Conservation (phyloP, 2,888 invertebrate genomes). For the Scaeva pyrastri region DNA sequence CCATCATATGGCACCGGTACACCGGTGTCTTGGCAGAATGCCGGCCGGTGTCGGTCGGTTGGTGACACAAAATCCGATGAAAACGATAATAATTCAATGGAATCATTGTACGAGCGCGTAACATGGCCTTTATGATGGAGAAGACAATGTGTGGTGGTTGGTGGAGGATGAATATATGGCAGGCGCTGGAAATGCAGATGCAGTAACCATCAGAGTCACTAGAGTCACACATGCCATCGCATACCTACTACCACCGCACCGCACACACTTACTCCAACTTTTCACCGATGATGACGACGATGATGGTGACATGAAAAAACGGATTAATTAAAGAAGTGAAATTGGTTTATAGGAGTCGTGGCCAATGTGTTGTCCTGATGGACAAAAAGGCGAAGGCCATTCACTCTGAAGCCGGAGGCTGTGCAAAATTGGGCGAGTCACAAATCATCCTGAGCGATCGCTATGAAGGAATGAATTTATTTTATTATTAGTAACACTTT, state of each 20-base stretch:
- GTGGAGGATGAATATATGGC: conserved; percentile 56
- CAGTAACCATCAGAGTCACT: too few relatives aligned
- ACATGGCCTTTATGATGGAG: conserved; percentile 55
- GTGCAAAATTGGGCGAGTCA: conserved; percentile 45
- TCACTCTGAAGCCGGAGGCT: conserved; percentile 35
- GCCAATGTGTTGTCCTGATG: background rate
- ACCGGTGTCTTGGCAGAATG: background rate
- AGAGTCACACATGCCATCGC: conserved; percentile 17
- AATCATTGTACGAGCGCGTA: conserved; percentile 50
- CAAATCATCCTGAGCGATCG: conserved; percentile 68
- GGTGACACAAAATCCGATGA: conserved; percentile 66
- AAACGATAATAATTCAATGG: conserved; percentile 70
- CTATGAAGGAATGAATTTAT: conserved; percentile 64
- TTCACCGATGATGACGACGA: too few relatives aligned
- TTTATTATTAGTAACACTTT: conserved; percentile 70
- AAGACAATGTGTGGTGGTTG: too few relatives aligned
- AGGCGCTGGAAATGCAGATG: conserved; percentile 52
- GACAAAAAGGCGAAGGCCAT: background rate
- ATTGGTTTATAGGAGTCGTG: conserved; percentile 45
- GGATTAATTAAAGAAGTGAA: conserved; percentile 76
- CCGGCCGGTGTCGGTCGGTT: conserved; percentile 23
- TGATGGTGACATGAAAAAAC: conserved; percentile 70
- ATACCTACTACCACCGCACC: conserved; percentile 9
- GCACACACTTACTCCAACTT: conserved; percentile 33
- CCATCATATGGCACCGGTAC: conserved; percentile 63